phyloP scores from a whole-genome alignment of 2,888 invertebrate species.

The Nomada flava region DNA sequence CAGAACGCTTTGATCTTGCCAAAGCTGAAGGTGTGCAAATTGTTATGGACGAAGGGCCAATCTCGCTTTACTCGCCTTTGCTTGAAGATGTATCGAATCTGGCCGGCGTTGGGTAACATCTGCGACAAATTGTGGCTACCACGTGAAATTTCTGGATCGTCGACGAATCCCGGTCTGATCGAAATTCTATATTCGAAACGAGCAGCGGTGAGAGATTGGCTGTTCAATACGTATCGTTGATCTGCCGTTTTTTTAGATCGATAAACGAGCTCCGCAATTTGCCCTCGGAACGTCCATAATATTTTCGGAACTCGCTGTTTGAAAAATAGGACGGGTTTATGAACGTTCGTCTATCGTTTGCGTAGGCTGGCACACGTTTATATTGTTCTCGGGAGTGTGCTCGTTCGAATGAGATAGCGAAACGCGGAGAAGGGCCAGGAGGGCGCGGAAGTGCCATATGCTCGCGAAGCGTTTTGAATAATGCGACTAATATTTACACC shows the following conservation, averaged over 20 bases:
- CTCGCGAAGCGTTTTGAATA: conserved; percentile 58
- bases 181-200: not conserved
- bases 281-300: not conserved
- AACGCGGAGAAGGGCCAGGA: conserved; percentile 26
- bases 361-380: conserved; percentile 24
- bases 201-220: not conserved
- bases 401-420: conserved; percentile 31
- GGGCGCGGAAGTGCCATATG: conserved; percentile 47
- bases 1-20: conserved; percentile 9
- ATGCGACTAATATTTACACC: conserved; percentile 61
- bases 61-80: not conserved
- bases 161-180: not conserved
- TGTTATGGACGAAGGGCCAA: not conserved
- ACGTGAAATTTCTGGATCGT: not conserved
- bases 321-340: conserved; percentile 13
- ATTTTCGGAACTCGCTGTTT: not conserved
- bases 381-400: conserved; percentile 24
- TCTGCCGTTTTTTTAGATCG: not conserved
- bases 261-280: not conserved
- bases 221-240: not conserved
- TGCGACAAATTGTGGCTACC: no score
- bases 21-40: not conserved
- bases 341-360: conserved; percentile 21
- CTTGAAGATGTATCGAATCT: not conserved
- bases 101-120: no score